Percentiles rank a stretch among this genome's conserved stretches.
phyloP scores from a whole-genome alignment of 2,888 invertebrate genomes.

The Epirrhoe tristata region DNA sequence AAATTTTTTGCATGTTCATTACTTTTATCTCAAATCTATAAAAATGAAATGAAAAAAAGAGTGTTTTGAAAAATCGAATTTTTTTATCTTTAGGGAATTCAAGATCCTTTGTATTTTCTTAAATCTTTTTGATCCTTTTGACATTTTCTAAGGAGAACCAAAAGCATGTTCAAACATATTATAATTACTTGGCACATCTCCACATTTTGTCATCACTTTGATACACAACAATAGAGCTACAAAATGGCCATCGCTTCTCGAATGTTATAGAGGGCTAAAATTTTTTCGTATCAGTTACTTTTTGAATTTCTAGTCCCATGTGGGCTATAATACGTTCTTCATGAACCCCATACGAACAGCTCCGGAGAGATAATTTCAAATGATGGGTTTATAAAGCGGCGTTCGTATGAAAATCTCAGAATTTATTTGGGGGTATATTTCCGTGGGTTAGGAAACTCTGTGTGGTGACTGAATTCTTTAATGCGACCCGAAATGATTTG shows the following conservation, averaged over 20 bases:
- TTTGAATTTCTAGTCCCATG: conserved; percentile 17
- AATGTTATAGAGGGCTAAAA: background rate
- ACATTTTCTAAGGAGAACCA: too few relatives aligned
- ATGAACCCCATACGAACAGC: conserved; percentile 9
- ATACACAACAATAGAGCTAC: background rate
- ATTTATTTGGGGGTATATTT: conserved; percentile 12
- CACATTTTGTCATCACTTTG: background rate
- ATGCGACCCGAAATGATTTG: conserved; percentile 67
- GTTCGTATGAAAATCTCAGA: conserved; percentile 9
- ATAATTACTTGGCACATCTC: too few relatives aligned
- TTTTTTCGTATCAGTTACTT: conserved; percentile 13
- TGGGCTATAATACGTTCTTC: conserved; percentile 11
- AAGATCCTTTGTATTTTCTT: too few relatives aligned
- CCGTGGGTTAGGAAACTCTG: conserved; percentile 15
- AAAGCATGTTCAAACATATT: too few relatives aligned
- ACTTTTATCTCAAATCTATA: background rate
- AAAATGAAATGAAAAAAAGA: too few relatives aligned
- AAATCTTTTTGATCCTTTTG: too few relatives aligned
- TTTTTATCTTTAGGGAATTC: too few relatives aligned
- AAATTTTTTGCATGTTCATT: background rate
- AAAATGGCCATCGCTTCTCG: background rate
- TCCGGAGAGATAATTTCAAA: conserved; percentile 4
- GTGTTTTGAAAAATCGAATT: too few relatives aligned
- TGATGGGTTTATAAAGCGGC: conserved; percentile 4
- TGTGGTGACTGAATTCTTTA: conserved; percentile 56